Base-by-base conservation (phyloP, 2,113 vertebrate genomes). In the Pseudolaguvia tuberculata region DNA sequence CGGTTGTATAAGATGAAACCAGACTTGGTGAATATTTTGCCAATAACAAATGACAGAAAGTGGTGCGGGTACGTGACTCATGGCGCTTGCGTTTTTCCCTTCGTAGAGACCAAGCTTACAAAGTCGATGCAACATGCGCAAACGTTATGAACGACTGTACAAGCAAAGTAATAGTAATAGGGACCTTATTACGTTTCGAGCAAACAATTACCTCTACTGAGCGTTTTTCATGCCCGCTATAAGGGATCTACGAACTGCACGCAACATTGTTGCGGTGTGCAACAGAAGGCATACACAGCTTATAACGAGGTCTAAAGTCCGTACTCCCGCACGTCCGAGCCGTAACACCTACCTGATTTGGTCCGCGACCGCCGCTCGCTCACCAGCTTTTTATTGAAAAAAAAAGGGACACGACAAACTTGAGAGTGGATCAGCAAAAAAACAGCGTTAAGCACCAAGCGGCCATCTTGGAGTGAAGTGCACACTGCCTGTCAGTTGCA, bases 401-500 rank as follows among this genome's bases (percentile, higher is more conserved):
- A 42, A 42, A 31, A 48, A 48, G n/a, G 39, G 82, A 95, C 93
- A 96, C 94, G 96, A 97, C 94, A 97, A 96, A 97, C 94, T 98
- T 98, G 92, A 89, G 92, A 93, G 91, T 91, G 93, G 93, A 93
- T 96, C 94, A 96, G 94, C 91, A 96, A 93, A 93, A 93, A 94
- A 93, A 92, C 94, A 94, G 94, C 91, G 93, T 91, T 91, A 95
- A 93, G 92, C 89, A 93, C 93, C 89, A 93, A 95, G 96, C 94
- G 95, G 96, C 96, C 96, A 98, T 98, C 96, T 98, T 98, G 96
- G 93, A 96, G 93, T 92, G 93, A 95, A 93, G 94, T 96, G 96
- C 96, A 96, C 94, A 95, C 95, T 72, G 70, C 94, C 95, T 93
- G 96, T 98, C 96, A 98, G 92, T 94, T 92, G 94, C 93, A 90